phyloP scores from a whole-genome alignment of 2,113 vertebrate genomes.

The Oncorhynchus gorbuscha region DNA sequence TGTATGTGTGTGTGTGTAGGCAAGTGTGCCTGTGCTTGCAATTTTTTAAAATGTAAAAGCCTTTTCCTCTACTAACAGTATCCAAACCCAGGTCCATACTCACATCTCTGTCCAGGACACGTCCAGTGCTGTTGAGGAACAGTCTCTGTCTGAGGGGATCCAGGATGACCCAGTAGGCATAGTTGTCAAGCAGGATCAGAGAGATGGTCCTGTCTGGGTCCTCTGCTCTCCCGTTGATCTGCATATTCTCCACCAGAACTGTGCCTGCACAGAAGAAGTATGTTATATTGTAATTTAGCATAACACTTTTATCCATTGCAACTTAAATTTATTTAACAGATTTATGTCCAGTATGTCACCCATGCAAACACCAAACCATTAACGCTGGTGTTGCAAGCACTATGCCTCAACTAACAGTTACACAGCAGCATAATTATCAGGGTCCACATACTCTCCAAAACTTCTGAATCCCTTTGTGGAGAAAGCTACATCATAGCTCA shows the following conservation, averaged over 20 bases:
- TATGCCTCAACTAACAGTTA: too few relatives aligned
- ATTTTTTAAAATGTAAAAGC: too few relatives aligned
- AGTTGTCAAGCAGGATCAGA: slow-evolving; percentile 84
- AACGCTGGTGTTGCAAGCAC: too few relatives aligned
- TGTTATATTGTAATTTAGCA: too few relatives aligned
- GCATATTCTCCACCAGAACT: slow-evolving; percentile 95
- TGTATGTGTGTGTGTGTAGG: too few relatives aligned
- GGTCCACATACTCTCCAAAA: neutral
- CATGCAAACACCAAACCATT: too few relatives aligned
- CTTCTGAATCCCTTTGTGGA: neutral
- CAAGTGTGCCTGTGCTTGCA: too few relatives aligned
- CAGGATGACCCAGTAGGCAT: slow-evolving; percentile 92
- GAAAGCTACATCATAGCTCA: neutral
- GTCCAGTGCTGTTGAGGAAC: slow-evolving; percentile 93
- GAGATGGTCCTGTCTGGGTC: slow-evolving; percentile 88
- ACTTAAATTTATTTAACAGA: too few relatives aligned
- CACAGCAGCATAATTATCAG: too few relatives aligned
- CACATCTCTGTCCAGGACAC: slow-evolving; percentile 93
- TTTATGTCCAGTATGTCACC: too few relatives aligned
- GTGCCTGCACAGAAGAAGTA: slow-evolving; percentile 76
- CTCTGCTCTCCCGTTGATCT: slow-evolving; percentile 90
- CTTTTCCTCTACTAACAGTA: neutral
- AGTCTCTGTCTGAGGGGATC: slow-evolving; percentile 85
- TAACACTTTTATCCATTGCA: too few relatives aligned
- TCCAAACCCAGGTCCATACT: slow-evolving; percentile 56